These are phyloP conservation scores for Pipistrellus pipistrellus DNA, from an alignment of 2,797 vertebrate genomes.

Conservation along the genomic window DNA sequence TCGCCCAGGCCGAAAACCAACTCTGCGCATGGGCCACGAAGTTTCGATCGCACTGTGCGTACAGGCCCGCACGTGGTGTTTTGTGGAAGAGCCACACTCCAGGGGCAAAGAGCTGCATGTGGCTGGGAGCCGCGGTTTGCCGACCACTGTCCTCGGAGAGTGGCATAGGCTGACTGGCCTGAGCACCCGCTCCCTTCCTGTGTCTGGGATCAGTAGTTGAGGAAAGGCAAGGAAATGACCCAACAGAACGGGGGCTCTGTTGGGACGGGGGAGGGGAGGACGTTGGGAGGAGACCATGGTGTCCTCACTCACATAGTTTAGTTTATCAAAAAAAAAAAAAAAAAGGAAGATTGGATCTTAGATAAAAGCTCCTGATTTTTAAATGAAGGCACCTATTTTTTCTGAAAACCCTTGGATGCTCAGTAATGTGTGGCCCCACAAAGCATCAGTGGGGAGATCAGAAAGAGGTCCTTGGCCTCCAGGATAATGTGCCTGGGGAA, in stretches of 20 bases:
- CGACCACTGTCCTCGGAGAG: not conserved
- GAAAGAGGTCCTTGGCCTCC: not conserved
- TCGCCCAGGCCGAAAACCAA: too few relatives aligned
- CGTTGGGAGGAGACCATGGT: accelerated
- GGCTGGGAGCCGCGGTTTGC: too few relatives aligned
- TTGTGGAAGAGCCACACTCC: too few relatives aligned
- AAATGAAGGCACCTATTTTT: not conserved
- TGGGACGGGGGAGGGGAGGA: not conserved
- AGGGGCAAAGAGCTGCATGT: too few relatives aligned
- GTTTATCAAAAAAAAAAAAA: not conserved
- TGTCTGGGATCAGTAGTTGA: not conserved
- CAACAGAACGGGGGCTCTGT: accelerated
- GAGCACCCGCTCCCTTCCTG: not conserved
- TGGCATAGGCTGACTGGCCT: not conserved
- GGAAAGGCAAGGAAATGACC: not conserved
- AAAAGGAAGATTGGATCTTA: not conserved
- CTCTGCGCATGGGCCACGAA: too few relatives aligned
- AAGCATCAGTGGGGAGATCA: not conserved
- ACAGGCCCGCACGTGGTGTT: too few relatives aligned
- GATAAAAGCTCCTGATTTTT: not conserved
- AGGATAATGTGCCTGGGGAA: not conserved
- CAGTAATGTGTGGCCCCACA: accelerated
- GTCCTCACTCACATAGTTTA: too few relatives aligned
- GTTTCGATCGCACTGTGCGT: too few relatives aligned
- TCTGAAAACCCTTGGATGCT: not conserved